A percentile compares a stretch with the other conserved stretches of the same genome.
These are phyloP conservation scores for Drosophila paramelanica DNA, from an alignment of 2,888 invertebrate species.

Conservation along the genomic window DNA sequence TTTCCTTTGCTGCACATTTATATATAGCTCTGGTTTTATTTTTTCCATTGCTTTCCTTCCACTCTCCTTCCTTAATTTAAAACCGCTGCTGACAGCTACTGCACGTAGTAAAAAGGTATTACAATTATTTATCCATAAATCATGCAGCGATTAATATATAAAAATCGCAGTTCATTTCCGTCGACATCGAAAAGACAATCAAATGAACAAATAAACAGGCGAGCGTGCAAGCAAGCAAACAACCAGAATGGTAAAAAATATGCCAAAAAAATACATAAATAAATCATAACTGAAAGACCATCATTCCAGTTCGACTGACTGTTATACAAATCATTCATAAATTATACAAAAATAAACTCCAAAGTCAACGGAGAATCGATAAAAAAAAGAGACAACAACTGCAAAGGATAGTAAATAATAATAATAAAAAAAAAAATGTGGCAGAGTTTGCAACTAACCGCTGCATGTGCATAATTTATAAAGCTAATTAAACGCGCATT, in stretches of 20 bases:
- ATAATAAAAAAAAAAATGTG: slow-evolving; percentile 1
- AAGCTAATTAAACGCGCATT: slow-evolving; percentile 81
- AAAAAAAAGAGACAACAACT: slow-evolving; percentile 19
- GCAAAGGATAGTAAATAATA: slow-evolving; percentile 38
- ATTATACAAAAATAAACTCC: slow-evolving; percentile 49
- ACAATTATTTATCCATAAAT: slow-evolving; percentile 74
- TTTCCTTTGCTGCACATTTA: slow-evolving; percentile 1
- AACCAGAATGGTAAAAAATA: slow-evolving; percentile 36
- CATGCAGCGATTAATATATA: slow-evolving; percentile 74
- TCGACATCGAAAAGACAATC: slow-evolving; percentile 68
- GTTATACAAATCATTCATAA: slow-evolving; percentile 65
- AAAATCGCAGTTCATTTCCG: slow-evolving; percentile 79
- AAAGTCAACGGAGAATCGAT: slow-evolving; percentile 22
- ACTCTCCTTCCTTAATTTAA: slow-evolving; percentile 10
- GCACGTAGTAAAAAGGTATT: slow-evolving; percentile 49
- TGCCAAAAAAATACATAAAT: slow-evolving; percentile 63
- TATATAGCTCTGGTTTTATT: background rate
- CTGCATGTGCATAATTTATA: slow-evolving; percentile 81
- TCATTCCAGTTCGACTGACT: slow-evolving; percentile 29
- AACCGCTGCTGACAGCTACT: slow-evolving; percentile 45
- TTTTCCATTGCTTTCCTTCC: background rate
- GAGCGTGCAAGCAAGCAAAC: slow-evolving; percentile 41
- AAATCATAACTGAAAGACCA: slow-evolving; percentile 65
- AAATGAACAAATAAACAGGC: slow-evolving; percentile 44
- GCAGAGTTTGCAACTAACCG: slow-evolving; percentile 64